Evolutionary conservation across 2,113 vertebrate genomes (phyloP), one percentile per base, ranked within the genome.

Genomic region (Rhinoderma darwinii): DNA sequence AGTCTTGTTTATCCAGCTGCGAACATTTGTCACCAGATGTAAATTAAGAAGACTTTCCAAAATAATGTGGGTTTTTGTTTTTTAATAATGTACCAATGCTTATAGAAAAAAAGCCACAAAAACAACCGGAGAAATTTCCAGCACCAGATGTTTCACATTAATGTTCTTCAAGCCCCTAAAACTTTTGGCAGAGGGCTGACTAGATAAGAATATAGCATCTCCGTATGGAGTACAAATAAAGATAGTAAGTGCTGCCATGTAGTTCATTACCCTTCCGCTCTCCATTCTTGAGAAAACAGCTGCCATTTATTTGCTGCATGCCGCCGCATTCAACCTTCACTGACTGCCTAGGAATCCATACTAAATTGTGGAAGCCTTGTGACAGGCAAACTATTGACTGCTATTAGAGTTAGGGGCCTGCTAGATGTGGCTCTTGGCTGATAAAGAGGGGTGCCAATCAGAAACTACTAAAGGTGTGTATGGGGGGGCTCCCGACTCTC

Each of bases 61-160:
- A 70, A 70, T 70, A 70, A 18, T 37, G 66, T 70, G 66, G 66
- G 10, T 70, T 70, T 70, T 70, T 20, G 17, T 70, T 70, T 37
- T 10, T 66, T 3, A 66, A 30, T 66, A 37, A 70, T 70, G 32
- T 37, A 70, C 32, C 32, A 70, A 70, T 37, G 66, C 66, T 35
- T 70, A 66, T 35, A 37, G 6, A 22, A 37, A 22, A 37, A 70
- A 70, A 37, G 18, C 30, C 63, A 17, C 27, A 32, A 32, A 68
- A 68, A 68, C 27, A 32, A 66, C 14, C 6, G 30, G 32, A 70
- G 66, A 37, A 15, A 8, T 70, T 32, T 35, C 32, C 32, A 9
- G 32, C 66, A 70, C n/a, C 66, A 70, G 59, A 63, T 70, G 66
- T 70, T 37, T 37, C 30, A 35, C 17, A 37, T 70, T 18, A 37